Evolutionary conservation across 1,140 invertebrate species (phyloP).

Genomic region (Lordiphosa mommai): DNA sequence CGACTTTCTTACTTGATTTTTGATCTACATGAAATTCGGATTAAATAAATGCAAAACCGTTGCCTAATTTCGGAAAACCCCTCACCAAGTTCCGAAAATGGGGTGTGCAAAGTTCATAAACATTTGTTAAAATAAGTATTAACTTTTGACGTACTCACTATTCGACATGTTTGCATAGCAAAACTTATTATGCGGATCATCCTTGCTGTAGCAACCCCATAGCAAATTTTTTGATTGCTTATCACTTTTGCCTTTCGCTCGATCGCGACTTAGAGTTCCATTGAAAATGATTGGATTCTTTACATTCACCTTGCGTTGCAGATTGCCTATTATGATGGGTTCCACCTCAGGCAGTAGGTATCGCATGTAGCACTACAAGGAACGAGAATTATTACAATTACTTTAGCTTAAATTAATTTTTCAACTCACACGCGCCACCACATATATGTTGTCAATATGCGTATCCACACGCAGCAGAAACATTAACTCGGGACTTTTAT

Average conservation of each 20-base stretch:
- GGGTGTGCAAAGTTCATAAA: too few species aligned
- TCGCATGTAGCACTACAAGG: slow-evolving; percentile 18
- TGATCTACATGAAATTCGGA: too few species aligned
- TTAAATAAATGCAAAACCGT: too few species aligned
- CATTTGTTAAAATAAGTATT: too few species aligned
- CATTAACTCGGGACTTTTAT: neutral
- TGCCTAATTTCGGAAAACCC: too few species aligned
- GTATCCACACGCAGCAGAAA: slow-evolving; percentile 2
- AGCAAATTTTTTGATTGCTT: neutral
- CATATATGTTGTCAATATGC: neutral
- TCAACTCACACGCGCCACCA: slow-evolving; percentile 31
- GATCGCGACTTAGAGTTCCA: slow-evolving; percentile 1
- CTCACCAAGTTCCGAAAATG: too few species aligned
- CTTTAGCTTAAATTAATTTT: neutral
- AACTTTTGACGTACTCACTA: slow-evolving; percentile 24
- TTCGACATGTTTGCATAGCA: slow-evolving; percentile 4
- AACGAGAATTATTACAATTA: neutral
- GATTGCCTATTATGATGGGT: slow-evolving; percentile 6
- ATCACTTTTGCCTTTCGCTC: neutral
- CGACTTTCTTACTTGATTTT: too few species aligned
- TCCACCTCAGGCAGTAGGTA: neutral
- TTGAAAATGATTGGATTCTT: neutral
- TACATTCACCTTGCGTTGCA: slow-evolving; percentile 9
- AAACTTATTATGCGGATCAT: slow-evolving; percentile 6
- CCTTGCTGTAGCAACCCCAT: slow-evolving; percentile 1